Evolutionary conservation across 2,113 vertebrate genomes (phyloP), one percentile per base, ranked within the genome.

Genomic region (Mustela lutreola): DNA sequence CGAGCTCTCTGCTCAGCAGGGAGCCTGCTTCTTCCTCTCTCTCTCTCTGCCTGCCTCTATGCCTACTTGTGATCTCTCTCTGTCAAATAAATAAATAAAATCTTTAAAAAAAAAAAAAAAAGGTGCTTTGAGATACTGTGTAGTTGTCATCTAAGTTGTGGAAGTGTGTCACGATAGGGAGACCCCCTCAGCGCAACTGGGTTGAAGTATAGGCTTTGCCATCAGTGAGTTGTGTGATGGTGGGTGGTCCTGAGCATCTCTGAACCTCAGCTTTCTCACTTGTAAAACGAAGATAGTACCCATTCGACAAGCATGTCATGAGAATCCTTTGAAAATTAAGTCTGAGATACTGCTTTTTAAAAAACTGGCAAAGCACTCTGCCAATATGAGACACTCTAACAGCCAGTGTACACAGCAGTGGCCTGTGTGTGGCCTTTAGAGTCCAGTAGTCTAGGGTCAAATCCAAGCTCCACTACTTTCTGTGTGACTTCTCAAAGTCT

Each of bases 161-260:
- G 42, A n/a, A 63, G 4, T 5, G 36, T 7, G 16, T 84, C 7
- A 15, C 50, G 11, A 33, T 31, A 62, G 42, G 14, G 82, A 53
- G 39, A 33, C 79, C 36, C 42, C 1, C 9, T 7, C 15, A 9
- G 3, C 1, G 0, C 21, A 16, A 12, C 4, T 8, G 36, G 26
- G n/a, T 48, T 60, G 1, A 56, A 31, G 58, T 21, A 12, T 24
- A 18, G 50, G 70, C 26, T 85, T 93, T 50, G 81, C 92, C 42
- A 3, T 24, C 3, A 1, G 1, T 75, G 33, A 26, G 3, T 36
- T 28, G 5, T 58, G 48, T 48, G 36, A 42, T 0, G 0, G 10
- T n/a, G 36, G 80, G 15, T 5, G 11, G 6, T 39, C n/a, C 62
- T 11, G 9, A 56, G n/a, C 19, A 6, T 39, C 58, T 83, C 36